Evolutionary conservation across 2,888 invertebrate genomes (phyloP).

Genomic region (Philereme transversata): DNA sequence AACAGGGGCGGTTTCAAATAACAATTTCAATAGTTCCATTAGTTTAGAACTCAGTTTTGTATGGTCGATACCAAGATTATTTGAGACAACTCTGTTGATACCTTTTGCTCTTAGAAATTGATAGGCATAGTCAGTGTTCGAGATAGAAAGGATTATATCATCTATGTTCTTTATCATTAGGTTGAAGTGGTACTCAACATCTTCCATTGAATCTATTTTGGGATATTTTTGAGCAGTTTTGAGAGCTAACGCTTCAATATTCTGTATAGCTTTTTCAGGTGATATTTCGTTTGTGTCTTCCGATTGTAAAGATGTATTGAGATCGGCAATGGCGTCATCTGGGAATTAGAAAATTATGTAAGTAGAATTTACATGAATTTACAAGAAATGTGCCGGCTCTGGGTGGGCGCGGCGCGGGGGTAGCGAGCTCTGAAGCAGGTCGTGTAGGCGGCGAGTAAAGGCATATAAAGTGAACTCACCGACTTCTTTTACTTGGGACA

Average conservation of each 20-base stretch:
- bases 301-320: neutral
- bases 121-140: slow-evolving; percentile 49
- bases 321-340: neutral
- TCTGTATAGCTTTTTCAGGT: slow-evolving; percentile 24
- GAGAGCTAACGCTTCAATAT: slow-evolving; percentile 20
- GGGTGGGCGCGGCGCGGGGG: too few relatives aligned
- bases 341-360: neutral
- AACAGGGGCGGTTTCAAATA: slow-evolving; percentile 57
- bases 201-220: slow-evolving; percentile 11
- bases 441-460: neutral
- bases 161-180: slow-evolving; percentile 45
- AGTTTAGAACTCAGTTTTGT: slow-evolving; percentile 50
- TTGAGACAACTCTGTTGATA: slow-evolving; percentile 52
- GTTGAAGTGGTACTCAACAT: slow-evolving; percentile 44
- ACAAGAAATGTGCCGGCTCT: neutral
- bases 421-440: neutral
- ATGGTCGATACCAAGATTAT: slow-evolving; percentile 44
- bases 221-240: slow-evolving; percentile 6
- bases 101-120: slow-evolving; percentile 62
- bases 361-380: neutral
- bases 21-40: slow-evolving; percentile 51
- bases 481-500: neutral
- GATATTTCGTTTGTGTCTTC: neutral
- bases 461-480: neutral
- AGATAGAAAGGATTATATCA: slow-evolving; percentile 48